Conservation (phyloP, 2,888 invertebrate genomes). For the Trissoscelio sp. region DNA sequence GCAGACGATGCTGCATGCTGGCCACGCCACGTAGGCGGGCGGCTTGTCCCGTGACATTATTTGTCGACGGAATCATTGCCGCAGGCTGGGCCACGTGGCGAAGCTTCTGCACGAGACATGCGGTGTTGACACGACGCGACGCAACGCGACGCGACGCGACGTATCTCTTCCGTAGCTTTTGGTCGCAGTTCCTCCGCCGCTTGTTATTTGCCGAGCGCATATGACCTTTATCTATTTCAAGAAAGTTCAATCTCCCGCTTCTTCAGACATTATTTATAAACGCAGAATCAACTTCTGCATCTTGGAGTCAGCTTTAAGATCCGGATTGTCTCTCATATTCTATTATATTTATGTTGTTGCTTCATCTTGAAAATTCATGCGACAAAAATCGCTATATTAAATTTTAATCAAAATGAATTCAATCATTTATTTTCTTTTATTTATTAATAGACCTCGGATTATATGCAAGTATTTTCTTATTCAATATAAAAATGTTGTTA, state of each 20-base stretch:
- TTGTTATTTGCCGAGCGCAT: neutral
- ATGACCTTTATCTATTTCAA: slow-evolving; percentile 55
- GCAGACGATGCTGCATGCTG: neutral
- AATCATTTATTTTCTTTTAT: no score
- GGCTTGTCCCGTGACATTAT: slow-evolving; percentile 19
- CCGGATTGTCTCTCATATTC: neutral
- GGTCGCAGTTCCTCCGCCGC: neutral
- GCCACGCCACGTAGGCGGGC: neutral
- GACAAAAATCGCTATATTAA: no score
- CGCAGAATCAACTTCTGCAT: slow-evolving; percentile 8
- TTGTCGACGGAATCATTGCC: slow-evolving; percentile 2
- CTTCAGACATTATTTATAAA: slow-evolving; percentile 42
- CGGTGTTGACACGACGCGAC: no score
- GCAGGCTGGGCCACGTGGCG: slow-evolving; percentile 7
- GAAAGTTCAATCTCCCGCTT: slow-evolving; percentile 53
- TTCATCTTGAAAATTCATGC: no score
- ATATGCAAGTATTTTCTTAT: no score
- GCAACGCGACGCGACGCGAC: no score
- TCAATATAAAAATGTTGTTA: no score
- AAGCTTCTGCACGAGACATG: neutral
- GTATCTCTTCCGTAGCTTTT: neutral
- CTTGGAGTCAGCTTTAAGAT: slow-evolving; percentile 5
- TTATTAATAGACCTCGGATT: no score
- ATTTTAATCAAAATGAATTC: no score
- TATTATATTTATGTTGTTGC: no score